These are phyloP conservation scores for Campylorhamphus procurvoides DNA, from an alignment of 2,113 vertebrate genomes.

Conservation along the genomic window DNA sequence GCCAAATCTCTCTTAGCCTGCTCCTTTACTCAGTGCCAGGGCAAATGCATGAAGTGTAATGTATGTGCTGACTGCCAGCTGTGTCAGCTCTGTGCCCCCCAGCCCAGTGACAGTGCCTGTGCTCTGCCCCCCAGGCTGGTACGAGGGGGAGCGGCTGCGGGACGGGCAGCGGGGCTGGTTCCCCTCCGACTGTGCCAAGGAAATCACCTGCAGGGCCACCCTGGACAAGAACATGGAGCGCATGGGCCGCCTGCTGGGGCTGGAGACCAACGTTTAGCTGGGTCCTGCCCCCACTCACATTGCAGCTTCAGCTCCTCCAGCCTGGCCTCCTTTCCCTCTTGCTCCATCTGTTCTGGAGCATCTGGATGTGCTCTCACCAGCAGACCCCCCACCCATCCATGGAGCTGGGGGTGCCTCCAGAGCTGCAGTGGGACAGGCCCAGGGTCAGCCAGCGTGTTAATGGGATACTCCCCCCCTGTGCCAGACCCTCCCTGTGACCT, in stretches of 20 bases:
- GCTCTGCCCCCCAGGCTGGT: constrained; percentile 85
- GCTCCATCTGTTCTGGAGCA: background rate
- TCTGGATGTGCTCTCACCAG: too few relatives aligned
- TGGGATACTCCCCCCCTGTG: accelerated
- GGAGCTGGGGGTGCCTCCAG: too few relatives aligned
- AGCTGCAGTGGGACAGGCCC: background rate
- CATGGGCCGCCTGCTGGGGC: constrained; percentile 92
- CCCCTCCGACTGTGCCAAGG: constrained; percentile 86
- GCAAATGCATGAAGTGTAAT: accelerated
- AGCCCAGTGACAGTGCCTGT: background rate
- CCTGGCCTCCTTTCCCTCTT: background rate
- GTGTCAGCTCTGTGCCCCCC: background rate
- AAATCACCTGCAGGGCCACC: constrained; percentile 90
- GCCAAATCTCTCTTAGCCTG: accelerated
- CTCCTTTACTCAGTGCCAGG: accelerated
- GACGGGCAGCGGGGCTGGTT: constrained; percentile 95
- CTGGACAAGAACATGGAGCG: constrained; percentile 95
- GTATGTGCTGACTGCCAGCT: accelerated
- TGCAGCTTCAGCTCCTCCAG: background rate
- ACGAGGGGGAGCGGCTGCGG: constrained; percentile 90
- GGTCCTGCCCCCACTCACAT: too few relatives aligned
- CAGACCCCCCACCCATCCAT: accelerated
- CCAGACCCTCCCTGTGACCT: background rate
- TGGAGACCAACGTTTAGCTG: constrained; percentile 91
- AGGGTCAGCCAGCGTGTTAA: accelerated